Evolutionary conservation across 2,888 invertebrate species (phyloP).

Genomic region (Galerucella pusilla): DNA sequence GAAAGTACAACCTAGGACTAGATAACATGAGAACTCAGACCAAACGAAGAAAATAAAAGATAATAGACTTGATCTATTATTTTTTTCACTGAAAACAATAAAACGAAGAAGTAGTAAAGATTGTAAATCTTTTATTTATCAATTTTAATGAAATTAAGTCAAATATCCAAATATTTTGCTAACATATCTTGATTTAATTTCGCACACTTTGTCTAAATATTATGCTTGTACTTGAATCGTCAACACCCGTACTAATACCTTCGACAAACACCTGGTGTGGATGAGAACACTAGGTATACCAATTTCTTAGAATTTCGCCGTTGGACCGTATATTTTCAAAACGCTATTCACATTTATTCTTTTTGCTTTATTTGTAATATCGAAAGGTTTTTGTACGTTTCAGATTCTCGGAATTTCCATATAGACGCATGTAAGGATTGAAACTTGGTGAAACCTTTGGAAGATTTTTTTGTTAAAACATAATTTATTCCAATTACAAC

Average conservation of each 20-base stretch:
- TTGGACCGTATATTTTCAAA: conserved; percentile 28
- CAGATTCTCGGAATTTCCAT: conserved; percentile 6
- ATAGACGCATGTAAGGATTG: neutral
- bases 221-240: neutral
- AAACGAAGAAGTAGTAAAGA: too few species aligned
- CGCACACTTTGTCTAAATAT: neutral
- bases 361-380: conserved; percentile 15
- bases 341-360: conserved; percentile 18
- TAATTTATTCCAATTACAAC: neutral
- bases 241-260: conserved; percentile 3
- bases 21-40: too few species aligned
- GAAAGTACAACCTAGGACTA: neutral
- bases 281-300: conserved; percentile 40
- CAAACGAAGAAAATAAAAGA: too few species aligned
- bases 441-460: neutral
- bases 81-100: too few species aligned
- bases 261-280: conserved; percentile 38
- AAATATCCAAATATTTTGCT: neutral
- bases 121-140: neutral
- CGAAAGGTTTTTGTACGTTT: conserved; percentile 11
- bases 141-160: too few species aligned
- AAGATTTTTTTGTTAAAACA: neutral
- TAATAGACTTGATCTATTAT: too few species aligned
- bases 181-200: neutral
- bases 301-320: conserved; percentile 37